phyloP scores from a whole-genome alignment of 1,140 invertebrate species.

The Macrocentrus cingulum region DNA sequence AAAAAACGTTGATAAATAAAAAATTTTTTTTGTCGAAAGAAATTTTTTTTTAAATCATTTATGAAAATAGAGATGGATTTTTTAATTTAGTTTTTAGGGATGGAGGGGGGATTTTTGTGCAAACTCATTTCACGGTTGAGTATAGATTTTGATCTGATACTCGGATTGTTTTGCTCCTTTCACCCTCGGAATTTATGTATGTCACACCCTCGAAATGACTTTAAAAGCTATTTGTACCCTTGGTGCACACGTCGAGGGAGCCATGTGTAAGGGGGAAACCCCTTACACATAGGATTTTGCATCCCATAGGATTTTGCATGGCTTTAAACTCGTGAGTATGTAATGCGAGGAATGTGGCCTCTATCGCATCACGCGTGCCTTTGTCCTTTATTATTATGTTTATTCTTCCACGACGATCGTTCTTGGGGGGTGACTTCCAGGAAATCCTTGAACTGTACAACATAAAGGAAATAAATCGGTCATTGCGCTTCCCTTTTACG shows the following conservation, averaged over 20 bases:
- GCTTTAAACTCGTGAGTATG: neutral
- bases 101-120: neutral
- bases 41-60: too few species aligned
- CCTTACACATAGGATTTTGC: neutral
- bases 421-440: neutral
- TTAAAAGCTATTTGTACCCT: conserved; percentile 7
- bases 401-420: neutral
- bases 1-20: too few species aligned
- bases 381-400: neutral
- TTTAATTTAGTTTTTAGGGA: too few species aligned
- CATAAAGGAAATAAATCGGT: conserved; percentile 36
- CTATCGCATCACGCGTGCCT: neutral
- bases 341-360: conserved; percentile 1
- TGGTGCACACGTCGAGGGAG: too few species aligned
- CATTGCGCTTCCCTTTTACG: conserved; percentile 22
- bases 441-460: conserved; percentile 2
- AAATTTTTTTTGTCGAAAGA: too few species aligned
- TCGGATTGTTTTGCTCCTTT: neutral
- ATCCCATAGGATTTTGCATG: neutral
- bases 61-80: too few species aligned
- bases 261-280: too few species aligned
- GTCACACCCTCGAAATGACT: neutral
- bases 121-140: neutral
- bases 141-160: neutral
- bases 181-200: neutral